Evolutionary conservation across 2,888 invertebrate species (phyloP).

Genomic region (Drosophila robusta): DNA sequence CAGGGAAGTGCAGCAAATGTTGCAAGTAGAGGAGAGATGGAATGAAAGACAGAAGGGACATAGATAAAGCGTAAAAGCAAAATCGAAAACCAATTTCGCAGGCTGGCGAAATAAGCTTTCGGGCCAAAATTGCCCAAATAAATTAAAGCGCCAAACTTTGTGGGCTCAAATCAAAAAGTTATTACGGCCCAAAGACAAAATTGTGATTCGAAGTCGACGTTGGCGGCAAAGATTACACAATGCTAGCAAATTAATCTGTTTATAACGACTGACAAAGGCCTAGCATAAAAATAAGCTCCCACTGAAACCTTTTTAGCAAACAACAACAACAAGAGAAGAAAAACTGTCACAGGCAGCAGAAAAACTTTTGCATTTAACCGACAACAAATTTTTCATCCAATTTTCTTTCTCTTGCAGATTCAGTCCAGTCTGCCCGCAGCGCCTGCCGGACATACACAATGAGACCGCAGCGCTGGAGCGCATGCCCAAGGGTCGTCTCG

Average conservation of each 20-base stretch:
- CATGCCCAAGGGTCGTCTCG: conserved; percentile 95
- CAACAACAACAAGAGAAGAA: conserved; percentile 3
- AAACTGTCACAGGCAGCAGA: conserved; percentile 27
- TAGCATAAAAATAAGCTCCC: conserved; percentile 57
- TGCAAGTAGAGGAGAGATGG: conserved; percentile 16
- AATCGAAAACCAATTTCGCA: conserved; percentile 75
- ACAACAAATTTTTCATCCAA: conserved; percentile 47
- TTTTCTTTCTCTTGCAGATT: conserved; percentile 86
- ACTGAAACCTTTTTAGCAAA: conserved; percentile 50
- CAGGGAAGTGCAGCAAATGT: conserved; percentile 39
- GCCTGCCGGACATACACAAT: conserved; percentile 93
- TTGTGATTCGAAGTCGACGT: conserved; percentile 22
- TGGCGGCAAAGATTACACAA: conserved; percentile 66
- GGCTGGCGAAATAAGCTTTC: conserved; percentile 51
- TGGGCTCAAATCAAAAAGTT: conserved; percentile 71
- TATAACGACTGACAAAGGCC: conserved; percentile 67
- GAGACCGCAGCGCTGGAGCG: conserved; percentile 92
- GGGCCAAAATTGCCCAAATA: conserved; percentile 36
- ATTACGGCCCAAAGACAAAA: conserved; percentile 62
- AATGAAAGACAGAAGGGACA: background rate
- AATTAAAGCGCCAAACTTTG: conserved; percentile 58
- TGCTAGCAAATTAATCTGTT: conserved; percentile 77
- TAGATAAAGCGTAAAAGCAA: conserved; percentile 24
- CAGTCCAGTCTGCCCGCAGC: conserved; percentile 96
- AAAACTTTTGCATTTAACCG: conserved; percentile 59